Evolutionary conservation across 2,113 vertebrate species (phyloP), one percentile per base, ranked within the genome.

Genomic region (Sturnus vulgaris): DNA sequence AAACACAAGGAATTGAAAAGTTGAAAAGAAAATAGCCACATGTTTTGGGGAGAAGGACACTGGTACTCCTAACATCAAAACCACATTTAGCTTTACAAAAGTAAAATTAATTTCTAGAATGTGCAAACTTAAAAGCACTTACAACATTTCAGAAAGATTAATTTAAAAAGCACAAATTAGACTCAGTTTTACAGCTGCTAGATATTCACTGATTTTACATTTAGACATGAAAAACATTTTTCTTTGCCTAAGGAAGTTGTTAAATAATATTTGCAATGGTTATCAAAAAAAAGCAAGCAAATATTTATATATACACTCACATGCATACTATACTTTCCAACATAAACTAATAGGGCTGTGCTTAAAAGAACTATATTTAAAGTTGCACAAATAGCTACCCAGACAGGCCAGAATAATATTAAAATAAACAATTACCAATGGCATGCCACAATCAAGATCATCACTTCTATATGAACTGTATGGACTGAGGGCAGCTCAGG

Each of bases 401-500:
- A 72, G 17, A 56, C 2, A 85, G 50, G 11, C 28, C 37, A 68
- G 28, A 15, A 61, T 53, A 79, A 37, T n/a, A 76, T 37, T 56
- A 79, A 82, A 82, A 61, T 47, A 80, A 89, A 55, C 17, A 72
- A 47, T n/a, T 57, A 82, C 23, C 22, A 59, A 23, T 14, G 22
- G 53, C 35, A 40, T 28, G 11, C 22, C 30, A 40, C 15, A 15
- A 12, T 47, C 77, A 84, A 81, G 63, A 37, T 44, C n/a, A 86
- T 28, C 3, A 1, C 37, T 66, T 66, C 47, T 49, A n/a, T 5
- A 31, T 0, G 3, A 53, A 53, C 14, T 10, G 27, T 5, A 31
- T 0, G 3, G 49, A 53, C 14, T 10, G 27, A 88, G 50, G 63
- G 55, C 59, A 88, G 42, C 46, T 83, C n/a, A 76, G 57, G 90